Percentiles rank a stretch among this genome's conserved stretches.
Evolutionary conservation across 1,140 invertebrate genomes (phyloP).

Genomic region (Sinonovacula constricta): DNA sequence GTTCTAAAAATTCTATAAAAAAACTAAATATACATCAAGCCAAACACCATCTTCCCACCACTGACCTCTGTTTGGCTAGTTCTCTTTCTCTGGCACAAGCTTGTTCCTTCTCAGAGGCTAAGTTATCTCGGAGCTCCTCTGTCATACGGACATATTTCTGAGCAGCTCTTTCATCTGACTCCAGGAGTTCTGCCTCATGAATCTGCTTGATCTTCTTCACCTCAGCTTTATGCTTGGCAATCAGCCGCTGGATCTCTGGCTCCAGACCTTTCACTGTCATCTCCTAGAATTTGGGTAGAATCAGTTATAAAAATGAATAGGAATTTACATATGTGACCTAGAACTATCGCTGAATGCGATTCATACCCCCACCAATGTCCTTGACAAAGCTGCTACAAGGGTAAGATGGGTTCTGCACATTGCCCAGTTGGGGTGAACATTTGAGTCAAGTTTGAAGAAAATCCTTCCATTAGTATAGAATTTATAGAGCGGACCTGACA

Average conservation of each 20-base stretch:
- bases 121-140: slow-evolving; percentile 77
- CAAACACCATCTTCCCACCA: no score
- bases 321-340: no score
- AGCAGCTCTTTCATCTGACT: slow-evolving; percentile 77
- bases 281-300: no score
- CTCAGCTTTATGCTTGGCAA: slow-evolving; percentile 78
- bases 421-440: no score
- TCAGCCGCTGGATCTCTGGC: slow-evolving; percentile 78
- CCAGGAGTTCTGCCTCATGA: slow-evolving; percentile 77
- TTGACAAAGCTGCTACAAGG: no score
- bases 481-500: no score
- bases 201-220: slow-evolving; percentile 77
- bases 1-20: neutral
- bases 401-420: no score
- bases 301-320: no score
- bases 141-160: slow-evolving; percentile 78
- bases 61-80: slow-evolving; percentile 76
- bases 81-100: slow-evolving; percentile 76
- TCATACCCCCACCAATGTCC: no score
- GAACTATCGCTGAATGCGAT: no score
- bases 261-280: slow-evolving; percentile 80
- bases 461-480: no score
- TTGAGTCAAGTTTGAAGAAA: no score
- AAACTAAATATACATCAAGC: neutral
- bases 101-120: slow-evolving; percentile 77